A percentile compares a stretch with the other conserved stretches of the same genome.
phyloP scores from a whole-genome alignment of 2,888 invertebrate species.

The Meteorus cinctellus region DNA sequence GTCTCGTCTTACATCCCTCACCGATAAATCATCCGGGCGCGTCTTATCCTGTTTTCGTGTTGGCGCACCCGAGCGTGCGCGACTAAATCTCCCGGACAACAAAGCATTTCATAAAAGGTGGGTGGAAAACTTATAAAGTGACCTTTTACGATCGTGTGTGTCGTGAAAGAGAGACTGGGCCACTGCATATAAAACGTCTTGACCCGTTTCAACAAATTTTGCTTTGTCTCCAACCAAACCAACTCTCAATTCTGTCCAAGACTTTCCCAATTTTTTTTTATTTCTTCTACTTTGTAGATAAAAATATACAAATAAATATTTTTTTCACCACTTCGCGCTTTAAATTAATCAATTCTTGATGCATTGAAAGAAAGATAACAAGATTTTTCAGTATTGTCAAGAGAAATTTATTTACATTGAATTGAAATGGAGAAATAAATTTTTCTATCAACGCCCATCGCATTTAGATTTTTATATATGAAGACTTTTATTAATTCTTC shows the following conservation, averaged over 20 bases:
- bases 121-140: constrained; percentile 66
- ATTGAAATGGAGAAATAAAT: constrained; percentile 38
- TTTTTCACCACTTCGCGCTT: neutral
- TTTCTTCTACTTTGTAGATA: neutral
- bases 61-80: constrained; percentile 63
- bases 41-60: constrained; percentile 67
- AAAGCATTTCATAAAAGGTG: constrained; percentile 63
- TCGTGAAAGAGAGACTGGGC: constrained; percentile 52
- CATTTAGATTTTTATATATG: constrained; percentile 6
- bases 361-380: neutral
- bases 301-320: neutral
- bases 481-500: constrained; percentile 47
- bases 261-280: neutral
- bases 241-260: constrained; percentile 13
- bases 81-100: constrained; percentile 60
- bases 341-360: neutral
- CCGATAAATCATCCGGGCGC: constrained; percentile 45
- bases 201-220: constrained; percentile 41
- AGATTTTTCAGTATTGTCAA: too few species aligned
- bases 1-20: constrained; percentile 20
- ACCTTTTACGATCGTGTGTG: constrained; percentile 65
- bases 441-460: constrained; percentile 45
- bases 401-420: too few species aligned
- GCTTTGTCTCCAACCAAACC: neutral
- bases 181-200: constrained; percentile 42